Conservation (phyloP, 1,140 invertebrate genomes). For the Cyphomyrmex costatus region DNA sequence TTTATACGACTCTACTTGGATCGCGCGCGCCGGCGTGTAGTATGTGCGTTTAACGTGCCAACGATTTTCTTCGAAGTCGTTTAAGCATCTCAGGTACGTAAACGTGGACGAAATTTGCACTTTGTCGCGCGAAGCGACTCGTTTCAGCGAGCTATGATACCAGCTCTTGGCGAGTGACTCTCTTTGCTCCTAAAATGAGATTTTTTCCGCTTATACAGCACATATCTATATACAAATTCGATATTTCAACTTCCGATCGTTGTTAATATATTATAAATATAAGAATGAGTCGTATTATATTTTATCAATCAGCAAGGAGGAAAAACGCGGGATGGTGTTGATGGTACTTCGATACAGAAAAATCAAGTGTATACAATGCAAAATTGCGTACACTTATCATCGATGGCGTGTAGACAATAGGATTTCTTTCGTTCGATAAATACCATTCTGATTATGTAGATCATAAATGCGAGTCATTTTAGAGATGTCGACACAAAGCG, state of each 20-base stretch:
- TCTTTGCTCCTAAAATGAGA: conserved; percentile 66
- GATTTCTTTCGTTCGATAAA: not conserved
- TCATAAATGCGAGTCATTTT: conserved; percentile 6
- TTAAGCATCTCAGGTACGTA: conserved; percentile 74
- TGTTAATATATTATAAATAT: not conserved
- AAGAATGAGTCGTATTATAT: not conserved
- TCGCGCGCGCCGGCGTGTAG: too few species aligned
- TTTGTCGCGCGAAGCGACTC: conserved; percentile 47
- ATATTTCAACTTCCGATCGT: not conserved
- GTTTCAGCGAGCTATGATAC: conserved; percentile 12
- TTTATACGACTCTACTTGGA: conserved; percentile 25
- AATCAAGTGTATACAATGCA: not conserved
- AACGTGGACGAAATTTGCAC: conserved; percentile 75
- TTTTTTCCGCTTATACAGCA: conserved; percentile 14
- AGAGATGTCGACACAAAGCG: not conserved
- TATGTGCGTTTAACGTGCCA: conserved; percentile 64
- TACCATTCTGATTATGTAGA: not conserved
- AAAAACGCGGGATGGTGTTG: not conserved
- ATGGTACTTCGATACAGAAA: not conserved
- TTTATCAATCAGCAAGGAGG: not conserved
- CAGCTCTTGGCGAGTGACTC: not conserved
- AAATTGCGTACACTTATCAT: too few species aligned
- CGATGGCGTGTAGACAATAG: too few species aligned
- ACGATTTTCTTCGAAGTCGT: conserved; percentile 62
- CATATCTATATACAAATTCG: conserved; percentile 35